Evolutionary conservation across 64 coral and sea anemone species (phyloP), one percentile per base, ranked within the genome.

Genomic region (Actinia tenebrosa): DNA sequence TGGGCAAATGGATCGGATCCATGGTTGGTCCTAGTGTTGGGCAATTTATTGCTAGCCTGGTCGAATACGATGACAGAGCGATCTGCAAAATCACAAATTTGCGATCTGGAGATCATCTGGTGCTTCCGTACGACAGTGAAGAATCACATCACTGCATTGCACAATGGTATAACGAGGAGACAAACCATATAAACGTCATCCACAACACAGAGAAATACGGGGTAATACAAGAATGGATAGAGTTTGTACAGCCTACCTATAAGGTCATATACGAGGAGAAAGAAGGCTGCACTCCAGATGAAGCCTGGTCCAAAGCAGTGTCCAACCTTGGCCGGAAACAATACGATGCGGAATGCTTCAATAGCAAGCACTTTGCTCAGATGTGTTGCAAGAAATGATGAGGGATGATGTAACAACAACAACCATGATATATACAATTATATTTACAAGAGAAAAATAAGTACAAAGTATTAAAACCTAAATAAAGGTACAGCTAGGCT

Each of bases 81-180:
- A 66, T 86, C 43, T 64, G 64, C 43, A 25, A 86, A 60, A 86
- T 86, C 84, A 71, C 22, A 9, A 30, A 86, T 17, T 66, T 86
- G 45, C 84, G 47, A 68, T 64, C 84, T 69, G 84, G 84, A 68
- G 84, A 86, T 66, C 84, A 86, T 64, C 44, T 86, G 22, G 60
- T 86, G 22, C 47, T 64, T 45, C 4, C 7, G 50, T 46, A 86
- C 60, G 43, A 46, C 44, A 75, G n/a, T 78, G 59, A 87, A 77
- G 64, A n/a, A 87, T 77, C 64, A 20, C 86, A 87, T 77, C 86
- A 87, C 56, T 87, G 86, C 25, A 87, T 87, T 75, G 86, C 54
- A 55, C 43, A 77, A 46, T 87, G 86, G 86, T 75, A 87, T 22
- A 22, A 87, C 7, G 86, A 75, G 77, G 47, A 77, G 27, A 77